Percentiles rank a stretch among this genome's conserved stretches.
phyloP scores from a whole-genome alignment of 2,888 invertebrate species.

The Smittia sp. region DNA sequence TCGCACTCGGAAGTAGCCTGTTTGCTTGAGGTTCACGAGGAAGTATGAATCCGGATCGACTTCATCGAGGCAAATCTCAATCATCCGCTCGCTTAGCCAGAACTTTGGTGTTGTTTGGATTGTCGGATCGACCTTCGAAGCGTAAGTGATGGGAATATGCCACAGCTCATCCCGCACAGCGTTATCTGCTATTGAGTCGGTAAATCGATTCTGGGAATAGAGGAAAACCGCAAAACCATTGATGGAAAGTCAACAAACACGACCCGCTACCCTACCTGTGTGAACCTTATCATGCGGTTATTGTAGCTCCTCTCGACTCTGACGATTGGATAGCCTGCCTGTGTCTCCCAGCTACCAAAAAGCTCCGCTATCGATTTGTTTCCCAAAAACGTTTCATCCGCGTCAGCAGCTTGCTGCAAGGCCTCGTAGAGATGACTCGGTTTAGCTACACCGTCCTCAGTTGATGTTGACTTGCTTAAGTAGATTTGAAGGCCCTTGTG shows the following conservation, averaged over 20 bases:
- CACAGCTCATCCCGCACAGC: not conserved
- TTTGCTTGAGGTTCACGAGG: constrained; percentile 27
- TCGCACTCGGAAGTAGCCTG: constrained; percentile 33
- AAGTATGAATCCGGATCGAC: constrained; percentile 16
- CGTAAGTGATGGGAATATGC: constrained; percentile 32
- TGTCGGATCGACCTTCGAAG: constrained; percentile 1
- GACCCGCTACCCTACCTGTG: constrained; percentile 5
- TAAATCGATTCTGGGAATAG: constrained; percentile 14
- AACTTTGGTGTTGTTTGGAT: not conserved
- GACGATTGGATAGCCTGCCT: constrained; percentile 61
- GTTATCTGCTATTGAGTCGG: not conserved
- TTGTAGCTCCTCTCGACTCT: constrained; percentile 50
- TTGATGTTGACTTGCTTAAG: constrained; percentile 25
- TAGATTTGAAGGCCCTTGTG: constrained; percentile 38
- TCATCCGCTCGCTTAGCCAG: not conserved
- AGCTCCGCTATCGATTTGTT: constrained; percentile 52
- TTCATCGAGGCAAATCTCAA: constrained; percentile 11
- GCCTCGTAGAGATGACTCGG: constrained; percentile 27
- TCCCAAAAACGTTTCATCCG: not conserved
- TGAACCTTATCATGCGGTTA: constrained; percentile 20
- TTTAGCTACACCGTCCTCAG: not conserved
- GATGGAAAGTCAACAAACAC: constrained; percentile 20
- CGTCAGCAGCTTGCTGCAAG: constrained; percentile 23
- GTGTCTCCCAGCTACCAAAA: constrained; percentile 62
- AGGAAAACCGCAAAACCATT: not conserved